Percentiles rank a stretch among this genome's conserved stretches.
These are phyloP conservation scores for Andrena bucephala DNA, from an alignment of 2,888 invertebrate species.

Conservation along the genomic window DNA sequence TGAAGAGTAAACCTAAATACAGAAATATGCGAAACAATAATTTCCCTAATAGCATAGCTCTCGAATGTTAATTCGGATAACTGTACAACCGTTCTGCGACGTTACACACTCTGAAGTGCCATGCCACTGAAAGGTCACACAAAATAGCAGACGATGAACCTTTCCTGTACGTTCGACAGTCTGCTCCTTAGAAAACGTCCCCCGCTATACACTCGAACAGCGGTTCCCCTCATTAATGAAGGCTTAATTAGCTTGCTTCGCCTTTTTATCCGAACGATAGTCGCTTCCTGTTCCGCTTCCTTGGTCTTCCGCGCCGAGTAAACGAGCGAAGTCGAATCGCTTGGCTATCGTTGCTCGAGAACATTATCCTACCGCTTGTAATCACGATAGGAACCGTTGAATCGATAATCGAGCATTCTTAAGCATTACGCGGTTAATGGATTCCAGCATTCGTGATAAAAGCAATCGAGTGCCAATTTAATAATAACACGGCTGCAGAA, in stretches of 20 bases:
- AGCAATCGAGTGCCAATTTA: conserved; percentile 8
- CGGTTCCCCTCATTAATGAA: conserved; percentile 68
- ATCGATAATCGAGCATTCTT: conserved; percentile 30
- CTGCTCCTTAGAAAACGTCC: conserved; percentile 54
- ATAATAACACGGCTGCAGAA: background rate
- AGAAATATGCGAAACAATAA: background rate
- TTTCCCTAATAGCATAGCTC: background rate
- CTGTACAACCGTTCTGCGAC: background rate
- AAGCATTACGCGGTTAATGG: background rate
- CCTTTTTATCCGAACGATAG: conserved; percentile 76
- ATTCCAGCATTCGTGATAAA: background rate
- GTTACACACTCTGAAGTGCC: background rate
- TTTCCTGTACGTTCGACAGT: conserved; percentile 36
- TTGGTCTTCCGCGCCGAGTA: conserved; percentile 60
- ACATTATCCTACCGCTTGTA: conserved; percentile 46
- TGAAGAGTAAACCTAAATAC: background rate
- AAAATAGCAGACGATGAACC: conserved; percentile 42
- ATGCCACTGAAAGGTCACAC: conserved; percentile 21
- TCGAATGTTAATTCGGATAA: background rate
- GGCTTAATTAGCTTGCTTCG: conserved; percentile 65
- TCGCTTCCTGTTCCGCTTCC: conserved; percentile 77
- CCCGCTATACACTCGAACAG: conserved; percentile 31
- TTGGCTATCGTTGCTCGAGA: conserved; percentile 42
- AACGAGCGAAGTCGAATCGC: conserved; percentile 57
- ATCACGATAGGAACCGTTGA: conserved; percentile 39